Base-by-base conservation (phyloP, 2,797 vertebrate species). In the Aplochiton taeniatus region DNA sequence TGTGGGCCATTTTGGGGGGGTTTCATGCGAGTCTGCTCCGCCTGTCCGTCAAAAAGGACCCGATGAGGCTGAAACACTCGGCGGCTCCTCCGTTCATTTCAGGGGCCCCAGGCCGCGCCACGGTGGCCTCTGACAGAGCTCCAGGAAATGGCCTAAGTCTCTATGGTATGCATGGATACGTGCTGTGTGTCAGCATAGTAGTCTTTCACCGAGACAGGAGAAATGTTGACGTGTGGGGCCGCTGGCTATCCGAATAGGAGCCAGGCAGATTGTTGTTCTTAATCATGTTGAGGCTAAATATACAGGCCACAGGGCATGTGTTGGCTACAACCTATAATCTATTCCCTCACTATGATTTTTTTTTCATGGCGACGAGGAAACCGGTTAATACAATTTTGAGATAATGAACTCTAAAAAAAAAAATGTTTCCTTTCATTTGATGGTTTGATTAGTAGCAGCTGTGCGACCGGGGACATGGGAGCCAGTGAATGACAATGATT, bases 101-200 rank as follows among this genome's bases (percentile, higher is more conserved):
- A 10, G 16, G 66, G 68, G 63, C 69, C 71, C 66, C 75, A 64
- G 18, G 17, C 46, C 56, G 77, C 69, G 66, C 67, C 67, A 55
- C 65, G 54, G 18, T 46, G 6, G 64, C 65, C 14, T 61, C 61
- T 76, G 61, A 58, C 65, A 51, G 50, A 66, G 6, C 44, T 61
- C 51, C 66, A 79, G 76, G 82, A 85, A 85, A 77, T 79, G 73
- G 76, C 68, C 43, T n/a, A 5, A 75, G 31, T 6, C 61, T 72
- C 58, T 64, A 51, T 70, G 72, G 55, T 65, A 79, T 72, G 68
- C 44, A 45, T 72, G 65, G 45, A 52, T 41, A 1, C 31, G 31
- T 31, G 31, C 56, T 47, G 68, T 67, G 41, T 65, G 63, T 63
- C 65, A 61, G 58, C 65, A 71, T 66, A 55, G 73, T 19, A 63